Evolutionary conservation across 2,888 invertebrate species (phyloP), one percentile per base, ranked within the genome.

Genomic region (Habrosyne pyritoides): DNA sequence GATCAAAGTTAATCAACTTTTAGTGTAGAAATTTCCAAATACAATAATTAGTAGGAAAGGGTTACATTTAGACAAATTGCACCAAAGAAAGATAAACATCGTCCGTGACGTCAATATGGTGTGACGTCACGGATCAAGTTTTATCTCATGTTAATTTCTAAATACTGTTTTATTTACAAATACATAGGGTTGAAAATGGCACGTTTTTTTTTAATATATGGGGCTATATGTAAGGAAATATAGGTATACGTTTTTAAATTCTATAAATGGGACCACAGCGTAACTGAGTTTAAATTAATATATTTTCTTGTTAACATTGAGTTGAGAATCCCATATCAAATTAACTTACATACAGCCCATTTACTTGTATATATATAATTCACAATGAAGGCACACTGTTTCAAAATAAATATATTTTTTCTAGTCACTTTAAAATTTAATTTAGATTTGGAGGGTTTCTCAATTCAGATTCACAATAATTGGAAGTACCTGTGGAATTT

Each of bases 41-140:
- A 33, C 33, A 57, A n/a, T n/a, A n/a, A n/a, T 61, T 63, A 56
- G 53, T 55, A 59, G 69, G 33, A 30, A 71, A 72, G 68, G 75
- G 66, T 55, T 63, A 66, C 71, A 65, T 62, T 62, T 74, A 59
- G 70, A 73, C n/a, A 72, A 72, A 77, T 78, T 79, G 80, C 81
- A 81, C 81, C 76, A 72, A 69, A 42, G 8, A 14, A 3, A 42
- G 42, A 6, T 8, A 2, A 42, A 42, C 42, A 6, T 18, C n/a
- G 33, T 7, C 2, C 14, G 42, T 42, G 14, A 42, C 42, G 42
- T 42, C 42, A 42, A 2, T 36, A 42, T 2, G 12, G n/a, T 42
- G 6, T 42, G 42, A 42, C 42, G 42, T 42, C 42, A 42, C 18
- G 42, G n/a, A 2, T 18, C 14, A 18, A 7, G 18, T 18, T 6